Percentiles rank a stretch among this genome's conserved stretches.
phyloP scores from a whole-genome alignment of 2,888 invertebrate genomes.

The Brachyptera risi region DNA sequence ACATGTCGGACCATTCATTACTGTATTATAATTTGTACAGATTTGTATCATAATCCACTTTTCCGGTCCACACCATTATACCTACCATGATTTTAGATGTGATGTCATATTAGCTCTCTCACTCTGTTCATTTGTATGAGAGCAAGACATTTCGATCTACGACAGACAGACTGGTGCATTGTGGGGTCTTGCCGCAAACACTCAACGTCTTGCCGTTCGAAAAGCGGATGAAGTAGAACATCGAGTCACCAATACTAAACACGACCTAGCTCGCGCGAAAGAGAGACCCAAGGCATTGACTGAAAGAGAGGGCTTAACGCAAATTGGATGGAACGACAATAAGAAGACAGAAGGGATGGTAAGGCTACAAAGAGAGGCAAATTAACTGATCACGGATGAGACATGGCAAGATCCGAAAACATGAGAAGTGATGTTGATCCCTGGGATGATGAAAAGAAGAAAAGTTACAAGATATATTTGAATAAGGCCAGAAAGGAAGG shows the following conservation, averaged over 20 bases:
- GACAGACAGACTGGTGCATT: neutral
- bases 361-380: slow-evolving; percentile 6
- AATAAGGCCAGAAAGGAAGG: neutral
- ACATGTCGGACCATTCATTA: no score
- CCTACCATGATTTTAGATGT: no score
- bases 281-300: neutral
- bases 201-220: neutral
- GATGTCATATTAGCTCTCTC: neutral
- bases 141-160: neutral
- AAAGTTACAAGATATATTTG: slow-evolving; percentile 1
- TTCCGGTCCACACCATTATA: no score
- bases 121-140: neutral
- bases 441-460: neutral
- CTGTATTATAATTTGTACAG: no score
- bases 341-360: slow-evolving; percentile 4
- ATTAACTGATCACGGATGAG: neutral
- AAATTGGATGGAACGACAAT: slow-evolving; percentile 9
- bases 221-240: neutral
- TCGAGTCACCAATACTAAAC: slow-evolving; percentile 19
- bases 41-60: no score
- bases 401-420: neutral
- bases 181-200: neutral
- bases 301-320: neutral
- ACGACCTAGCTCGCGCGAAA: neutral
- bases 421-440: neutral